A percentile compares a stretch with the other conserved stretches of the same genome.
These are phyloP conservation scores for Karalla daura DNA, from an alignment of 2,797 vertebrate genomes.

Conservation along the genomic window DNA sequence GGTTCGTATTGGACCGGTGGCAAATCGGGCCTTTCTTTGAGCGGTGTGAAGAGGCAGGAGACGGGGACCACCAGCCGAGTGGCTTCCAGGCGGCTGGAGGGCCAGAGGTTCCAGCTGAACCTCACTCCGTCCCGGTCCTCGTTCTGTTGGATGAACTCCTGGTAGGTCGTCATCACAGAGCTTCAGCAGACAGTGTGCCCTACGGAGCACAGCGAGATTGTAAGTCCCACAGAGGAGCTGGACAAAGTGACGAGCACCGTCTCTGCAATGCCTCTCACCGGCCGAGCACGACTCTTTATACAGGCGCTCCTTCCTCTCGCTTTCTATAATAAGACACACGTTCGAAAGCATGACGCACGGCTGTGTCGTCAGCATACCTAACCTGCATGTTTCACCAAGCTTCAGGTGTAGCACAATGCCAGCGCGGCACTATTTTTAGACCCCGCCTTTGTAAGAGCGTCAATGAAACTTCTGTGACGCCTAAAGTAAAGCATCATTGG, in stretches of 20 bases:
- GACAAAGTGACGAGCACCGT: not conserved
- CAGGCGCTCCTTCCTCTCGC: not conserved
- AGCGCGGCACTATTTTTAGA: not conserved
- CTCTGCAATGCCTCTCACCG: too few relatives aligned
- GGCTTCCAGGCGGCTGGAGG: conserved; percentile 95
- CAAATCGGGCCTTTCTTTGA: conserved; percentile 93
- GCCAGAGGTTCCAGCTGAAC: conserved; percentile 99
- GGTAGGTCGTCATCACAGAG: conserved; percentile 89
- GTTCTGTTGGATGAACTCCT: conserved; percentile 99
- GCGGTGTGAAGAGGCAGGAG: conserved; percentile 94
- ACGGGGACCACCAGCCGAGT: conserved; percentile 95
- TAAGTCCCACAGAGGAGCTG: not conserved
- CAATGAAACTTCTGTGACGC: not conserved
- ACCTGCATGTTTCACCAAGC: conserved; percentile 44
- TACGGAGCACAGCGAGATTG: not conserved
- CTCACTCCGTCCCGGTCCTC: conserved; percentile 96
- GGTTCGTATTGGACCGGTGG: conserved; percentile 97
- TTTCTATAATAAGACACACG: conserved; percentile 31
- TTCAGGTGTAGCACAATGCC: conserved; percentile 8
- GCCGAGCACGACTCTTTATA: too few relatives aligned
- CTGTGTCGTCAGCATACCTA: conserved; percentile 51
- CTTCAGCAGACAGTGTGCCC: conserved; percentile 32
- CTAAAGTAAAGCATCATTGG: conserved; percentile 4
- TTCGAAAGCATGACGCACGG: conserved; percentile 50
- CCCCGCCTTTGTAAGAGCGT: conserved; percentile 14